Percentiles rank a stretch among this genome's conserved stretches.
These are phyloP conservation scores for Staurois parvus DNA, from an alignment of 2,797 vertebrate species.

Conservation along the genomic window DNA sequence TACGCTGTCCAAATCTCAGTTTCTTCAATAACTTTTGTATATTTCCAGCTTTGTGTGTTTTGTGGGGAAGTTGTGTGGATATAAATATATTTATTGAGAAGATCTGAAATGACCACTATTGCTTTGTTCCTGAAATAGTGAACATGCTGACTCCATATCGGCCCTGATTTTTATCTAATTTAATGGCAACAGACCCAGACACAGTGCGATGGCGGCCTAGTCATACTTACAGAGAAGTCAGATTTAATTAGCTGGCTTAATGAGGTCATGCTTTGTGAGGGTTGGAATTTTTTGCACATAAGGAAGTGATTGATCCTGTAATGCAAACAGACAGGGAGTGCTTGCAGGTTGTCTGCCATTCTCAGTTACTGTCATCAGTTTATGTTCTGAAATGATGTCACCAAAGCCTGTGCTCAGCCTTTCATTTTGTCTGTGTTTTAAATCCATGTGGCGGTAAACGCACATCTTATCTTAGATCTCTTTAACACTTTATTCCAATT, in stretches of 20 bases:
- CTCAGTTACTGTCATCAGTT: background rate
- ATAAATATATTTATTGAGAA: no score
- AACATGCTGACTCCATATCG: background rate
- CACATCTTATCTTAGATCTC: no score
- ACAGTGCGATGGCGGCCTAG: constrained; percentile 5
- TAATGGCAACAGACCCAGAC: constrained; percentile 7
- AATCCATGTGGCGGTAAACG: background rate
- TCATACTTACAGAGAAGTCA: constrained; percentile 22
- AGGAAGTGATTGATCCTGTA: constrained; percentile 27
- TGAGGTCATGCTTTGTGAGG: constrained; percentile 40
- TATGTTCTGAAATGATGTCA: background rate
- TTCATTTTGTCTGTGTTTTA: background rate
- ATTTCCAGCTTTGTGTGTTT: background rate
- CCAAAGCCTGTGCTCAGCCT: background rate
- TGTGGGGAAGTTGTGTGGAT: background rate
- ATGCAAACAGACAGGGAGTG: constrained; percentile 1
- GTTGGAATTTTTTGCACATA: constrained; percentile 19
- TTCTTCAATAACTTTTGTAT: background rate
- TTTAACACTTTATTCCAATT: no score
- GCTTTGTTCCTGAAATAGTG: no score
- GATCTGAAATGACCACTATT: background rate
- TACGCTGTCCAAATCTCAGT: background rate
- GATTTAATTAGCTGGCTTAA: constrained; percentile 53
- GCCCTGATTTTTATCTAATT: constrained; percentile 1
- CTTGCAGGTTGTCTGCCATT: background rate